Conservation (phyloP, 1,140 invertebrate genomes). For the Lepeophtheirus salmonis region DNA sequence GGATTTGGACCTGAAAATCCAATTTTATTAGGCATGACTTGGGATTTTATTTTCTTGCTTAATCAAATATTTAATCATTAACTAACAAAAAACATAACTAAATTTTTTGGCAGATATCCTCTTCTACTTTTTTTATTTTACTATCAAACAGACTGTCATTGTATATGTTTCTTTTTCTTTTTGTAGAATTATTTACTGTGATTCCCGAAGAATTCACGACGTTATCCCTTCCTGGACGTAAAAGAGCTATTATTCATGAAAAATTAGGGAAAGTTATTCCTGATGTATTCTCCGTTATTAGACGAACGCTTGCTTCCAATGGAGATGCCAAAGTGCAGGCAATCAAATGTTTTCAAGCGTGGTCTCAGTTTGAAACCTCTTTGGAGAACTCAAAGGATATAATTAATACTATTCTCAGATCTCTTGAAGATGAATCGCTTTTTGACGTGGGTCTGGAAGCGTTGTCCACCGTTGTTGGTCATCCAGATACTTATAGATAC, state of each 20-base stretch:
- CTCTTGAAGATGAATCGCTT: constrained; percentile 28
- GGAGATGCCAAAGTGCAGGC: constrained; percentile 27
- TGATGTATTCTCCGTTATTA: constrained; percentile 19
- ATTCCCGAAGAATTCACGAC: constrained; percentile 17
- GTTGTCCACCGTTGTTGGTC: constrained; percentile 35
- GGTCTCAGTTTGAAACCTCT: constrained; percentile 36
- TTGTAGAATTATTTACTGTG: constrained; percentile 12
- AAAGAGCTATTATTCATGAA: not conserved
- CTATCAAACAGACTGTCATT: not conserved
- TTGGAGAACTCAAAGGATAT: constrained; percentile 26
- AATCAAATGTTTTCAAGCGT: constrained; percentile 39
- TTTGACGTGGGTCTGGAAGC: constrained; percentile 41
- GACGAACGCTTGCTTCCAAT: constrained; percentile 20
- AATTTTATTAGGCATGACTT: constrained; percentile 6
- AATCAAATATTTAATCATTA: constrained; percentile 24
- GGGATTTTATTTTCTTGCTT: constrained; percentile 17
- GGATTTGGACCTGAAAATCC: constrained; percentile 1
- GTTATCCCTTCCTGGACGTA: not conserved
- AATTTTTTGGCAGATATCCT: not conserved
- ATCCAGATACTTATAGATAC: constrained; percentile 36
- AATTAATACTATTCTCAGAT: constrained; percentile 29
- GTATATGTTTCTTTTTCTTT: constrained; percentile 12
- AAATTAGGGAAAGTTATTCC: not conserved
- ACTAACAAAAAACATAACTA: not conserved
- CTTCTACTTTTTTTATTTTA: not conserved